Base-by-base conservation (phyloP, 53 echinoderm and acorn worm species). In the Hippasteria phrygiana region DNA sequence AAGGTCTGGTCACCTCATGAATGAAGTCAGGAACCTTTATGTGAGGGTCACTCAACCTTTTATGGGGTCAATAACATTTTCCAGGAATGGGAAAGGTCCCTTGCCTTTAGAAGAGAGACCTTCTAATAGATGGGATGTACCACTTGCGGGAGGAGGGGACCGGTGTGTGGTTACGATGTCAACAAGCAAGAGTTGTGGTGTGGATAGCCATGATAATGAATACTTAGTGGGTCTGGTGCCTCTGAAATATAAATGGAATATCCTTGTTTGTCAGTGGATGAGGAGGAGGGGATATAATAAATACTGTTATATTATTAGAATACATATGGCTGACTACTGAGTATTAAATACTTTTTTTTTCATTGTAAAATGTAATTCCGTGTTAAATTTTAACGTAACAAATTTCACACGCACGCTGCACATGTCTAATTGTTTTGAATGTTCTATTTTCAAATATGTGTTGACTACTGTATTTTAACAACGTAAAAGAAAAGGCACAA, bases 41-140 rank as follows among this genome's bases (percentile, higher is more conserved):
- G 3, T 0, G 0, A 8, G 85, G 71, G 85, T 64, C 69, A 7
- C 43, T 24, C 85, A 70, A 85, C 85, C 85, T 85, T 85, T 70
- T 71, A 22, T 20, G 85, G 85, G 85, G 85, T 85, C 71, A 85
- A 51, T 37, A 85, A 85, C 85, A 85, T 85, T 85, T 85, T 70
- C 47, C 39, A 24, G 38, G 38, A 5, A 37, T 63, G 81, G 12
- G 46, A 85, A 85, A 85, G 85, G 85, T 85, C 51, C 48, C 33
- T 53, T 24, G 45, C 63, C 27, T 31, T 29, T 2, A 26, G n/a
- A 8, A 59, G 75, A 74, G 55, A 56, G 56, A 40, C 29, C 43
- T 33, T 51, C 29, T 40, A 29, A 27, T 81, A 32, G 34, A 11
- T 41, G 45, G 81, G 28, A 11, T 41, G 64, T 31, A 43, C 81